Evolutionary conservation across 2,888 invertebrate genomes (phyloP).

Genomic region (Anagyrus pseudococci): DNA sequence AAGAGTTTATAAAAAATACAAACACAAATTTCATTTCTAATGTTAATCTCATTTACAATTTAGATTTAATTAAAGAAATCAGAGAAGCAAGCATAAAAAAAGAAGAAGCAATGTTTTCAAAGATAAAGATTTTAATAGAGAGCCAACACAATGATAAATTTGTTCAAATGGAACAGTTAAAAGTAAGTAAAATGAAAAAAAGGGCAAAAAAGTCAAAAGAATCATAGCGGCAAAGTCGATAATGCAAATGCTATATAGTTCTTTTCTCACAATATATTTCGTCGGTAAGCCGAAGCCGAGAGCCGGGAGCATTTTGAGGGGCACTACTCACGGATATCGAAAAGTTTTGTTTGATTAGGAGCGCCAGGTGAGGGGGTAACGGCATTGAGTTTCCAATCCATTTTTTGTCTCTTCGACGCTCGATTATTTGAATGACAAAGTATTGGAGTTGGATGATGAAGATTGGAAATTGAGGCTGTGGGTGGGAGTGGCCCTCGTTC

Average conservation of each 20-base stretch:
- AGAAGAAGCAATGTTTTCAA: constrained; percentile 56
- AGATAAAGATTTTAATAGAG: constrained; percentile 54
- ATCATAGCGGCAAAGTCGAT: no score
- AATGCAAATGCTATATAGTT: no score
- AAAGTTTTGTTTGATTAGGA: constrained; percentile 59
- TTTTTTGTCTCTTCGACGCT: not conserved
- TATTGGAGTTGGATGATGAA: no score
- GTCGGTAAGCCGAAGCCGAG: not conserved
- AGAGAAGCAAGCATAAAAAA: constrained; percentile 57
- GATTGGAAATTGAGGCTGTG: no score
- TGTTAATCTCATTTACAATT: not conserved
- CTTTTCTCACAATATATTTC: no score
- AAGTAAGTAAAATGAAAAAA: constrained; percentile 46
- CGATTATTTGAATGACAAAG: not conserved
- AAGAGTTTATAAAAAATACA: no score
- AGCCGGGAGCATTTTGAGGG: constrained; percentile 30
- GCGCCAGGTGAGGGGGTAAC: constrained; percentile 55
- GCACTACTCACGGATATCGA: constrained; percentile 42
- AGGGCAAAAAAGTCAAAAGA: not conserved
- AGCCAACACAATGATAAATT: constrained; percentile 48
- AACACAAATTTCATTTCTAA: no score
- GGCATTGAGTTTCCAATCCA: constrained; percentile 36
- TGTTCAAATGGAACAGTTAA: constrained; percentile 50
- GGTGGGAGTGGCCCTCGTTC: no score
- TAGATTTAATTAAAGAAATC: constrained; percentile 59